Evolutionary conservation across 2,888 invertebrate species (phyloP).

Genomic region (Amphipoea lucens): DNA sequence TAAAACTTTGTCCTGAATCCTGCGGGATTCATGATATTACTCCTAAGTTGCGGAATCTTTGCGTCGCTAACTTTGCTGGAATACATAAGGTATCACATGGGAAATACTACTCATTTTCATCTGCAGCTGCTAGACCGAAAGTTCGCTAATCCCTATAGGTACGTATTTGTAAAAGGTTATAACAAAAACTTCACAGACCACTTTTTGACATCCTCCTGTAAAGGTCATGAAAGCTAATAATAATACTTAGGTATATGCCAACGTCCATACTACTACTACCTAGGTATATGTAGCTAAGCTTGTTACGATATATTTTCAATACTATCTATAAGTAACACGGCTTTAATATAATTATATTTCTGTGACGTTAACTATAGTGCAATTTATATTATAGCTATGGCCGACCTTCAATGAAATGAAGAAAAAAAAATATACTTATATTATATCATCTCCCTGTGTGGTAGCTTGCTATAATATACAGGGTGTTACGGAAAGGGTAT

Average conservation of each 20-base stretch:
- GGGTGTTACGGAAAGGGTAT: too few species aligned
- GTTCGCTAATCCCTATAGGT: neutral
- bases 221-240: neutral
- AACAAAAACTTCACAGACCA: neutral
- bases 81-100: slow-evolving; percentile 30
- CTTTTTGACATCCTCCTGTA: neutral
- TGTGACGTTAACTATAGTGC: too few species aligned
- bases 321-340: too few species aligned
- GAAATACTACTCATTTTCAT: slow-evolving; percentile 27
- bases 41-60: slow-evolving; percentile 55
- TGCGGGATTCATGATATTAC: slow-evolving; percentile 67
- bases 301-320: too few species aligned
- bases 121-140: neutral
- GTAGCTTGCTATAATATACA: too few species aligned
- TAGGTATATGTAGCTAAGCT: too few species aligned
- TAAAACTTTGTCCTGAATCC: slow-evolving; percentile 76
- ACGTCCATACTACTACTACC: too few species aligned
- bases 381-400: too few species aligned
- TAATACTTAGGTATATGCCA: too few species aligned
- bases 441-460: too few species aligned
- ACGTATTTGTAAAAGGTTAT: neutral
- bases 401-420: too few species aligned
- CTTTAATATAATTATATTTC: neutral
- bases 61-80: slow-evolving; percentile 30
- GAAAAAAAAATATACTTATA: too few species aligned